Base-by-base conservation (phyloP, 2,888 invertebrate genomes). In the Eupithecia exiguata region DNA sequence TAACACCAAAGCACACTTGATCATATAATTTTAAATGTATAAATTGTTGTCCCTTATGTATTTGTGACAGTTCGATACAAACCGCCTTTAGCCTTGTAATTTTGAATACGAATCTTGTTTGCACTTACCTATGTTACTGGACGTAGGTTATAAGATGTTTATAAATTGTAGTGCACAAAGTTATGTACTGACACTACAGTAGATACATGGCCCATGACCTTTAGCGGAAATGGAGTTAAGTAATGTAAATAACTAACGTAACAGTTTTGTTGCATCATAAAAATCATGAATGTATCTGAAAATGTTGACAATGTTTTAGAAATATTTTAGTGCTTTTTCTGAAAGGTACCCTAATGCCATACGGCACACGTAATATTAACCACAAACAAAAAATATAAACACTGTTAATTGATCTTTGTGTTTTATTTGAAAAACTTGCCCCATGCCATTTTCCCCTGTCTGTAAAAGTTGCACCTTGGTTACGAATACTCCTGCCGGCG, bases 331-430 rank as follows among this genome's bases (percentile, higher is more conserved):
- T 91, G 90, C 90, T 92, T 91, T 87, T 89, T 88, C 89, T 83
- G 89, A 88, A 89, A 91, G 89, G 90, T 89, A 92, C 91, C 91
- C 89, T 89, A 88, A 89, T 87, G 93, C 92, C 92, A 87, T 86
- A 88, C 77, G 92, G 93, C 92, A 87, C 92, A 90, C 89, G 85
- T 93, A 91, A 92, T 91, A 92, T 92, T 93, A 93, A 92, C 91
- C 92, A 92, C 91, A 88, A 91, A 92, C 80, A 91, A 92, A 36
- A 90, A 93, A 93, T 94, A 94, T 94, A 94, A 93, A 94, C 93
- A 93, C 93, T 94, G 94, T 94, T 94, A 94, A 92, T 90, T 89
- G 89, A 90, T 82, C 79, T 77, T 78, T 81, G 83, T 82, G 83
- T 88, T 90, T 91, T 83, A 82, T 86, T 88, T 87, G n/a, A 63